Evolutionary conservation across 37 sponge, comb jelly and placozoan species (phyloP).

Genomic region (Axinella damicornis): DNA sequence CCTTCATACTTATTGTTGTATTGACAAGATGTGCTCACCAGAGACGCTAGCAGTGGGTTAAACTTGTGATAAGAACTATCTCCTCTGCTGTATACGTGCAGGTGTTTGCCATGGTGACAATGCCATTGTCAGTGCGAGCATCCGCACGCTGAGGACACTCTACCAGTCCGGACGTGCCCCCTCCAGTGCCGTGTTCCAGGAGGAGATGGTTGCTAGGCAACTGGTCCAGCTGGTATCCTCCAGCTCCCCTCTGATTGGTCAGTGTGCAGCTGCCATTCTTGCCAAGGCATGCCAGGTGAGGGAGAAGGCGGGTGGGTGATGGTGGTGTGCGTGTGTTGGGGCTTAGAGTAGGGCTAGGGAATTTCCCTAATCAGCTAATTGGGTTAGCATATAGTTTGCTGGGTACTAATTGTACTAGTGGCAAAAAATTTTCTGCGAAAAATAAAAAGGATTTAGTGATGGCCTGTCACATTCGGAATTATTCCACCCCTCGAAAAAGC

Average conservation of each 20-base stretch:
- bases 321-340: neutral
- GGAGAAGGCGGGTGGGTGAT: neutral
- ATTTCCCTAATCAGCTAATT: too few relatives aligned
- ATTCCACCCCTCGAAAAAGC: too few relatives aligned
- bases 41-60: too few relatives aligned
- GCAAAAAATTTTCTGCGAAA: too few relatives aligned
- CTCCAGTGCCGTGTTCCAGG: conserved; percentile 18
- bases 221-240: conserved; percentile 28
- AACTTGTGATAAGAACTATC: too few relatives aligned
- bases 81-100: too few relatives aligned
- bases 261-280: conserved; percentile 48
- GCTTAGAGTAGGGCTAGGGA: neutral
- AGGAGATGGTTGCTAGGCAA: conserved; percentile 9
- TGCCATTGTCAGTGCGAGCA: conserved; percentile 29
- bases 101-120: conserved; percentile 23
- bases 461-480: too few relatives aligned
- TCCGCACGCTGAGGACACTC: conserved; percentile 56
- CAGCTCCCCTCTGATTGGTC: conserved; percentile 6
- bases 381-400: too few relatives aligned
- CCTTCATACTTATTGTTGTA: too few relatives aligned
- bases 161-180: conserved; percentile 47
- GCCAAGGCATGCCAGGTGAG: conserved; percentile 63
- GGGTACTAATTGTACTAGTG: too few relatives aligned
- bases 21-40: too few relatives aligned
- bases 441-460: too few relatives aligned